These are phyloP conservation scores for Epistrophella euchroma DNA, from an alignment of 2,888 invertebrate genomes.

Conservation along the genomic window DNA sequence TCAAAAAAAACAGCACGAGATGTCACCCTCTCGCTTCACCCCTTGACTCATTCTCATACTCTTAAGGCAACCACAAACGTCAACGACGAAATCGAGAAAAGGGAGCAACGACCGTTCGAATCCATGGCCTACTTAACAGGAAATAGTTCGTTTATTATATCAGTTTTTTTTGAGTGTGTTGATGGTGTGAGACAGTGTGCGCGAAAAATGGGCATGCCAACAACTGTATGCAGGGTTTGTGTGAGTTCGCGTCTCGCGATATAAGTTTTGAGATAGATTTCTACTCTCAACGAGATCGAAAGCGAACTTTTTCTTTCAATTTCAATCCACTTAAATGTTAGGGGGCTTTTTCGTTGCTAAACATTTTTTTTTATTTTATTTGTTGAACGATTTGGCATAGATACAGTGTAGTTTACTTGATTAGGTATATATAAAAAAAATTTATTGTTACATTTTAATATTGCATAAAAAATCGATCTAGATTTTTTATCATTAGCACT, in stretches of 20 bases:
- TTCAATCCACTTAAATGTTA: not conserved
- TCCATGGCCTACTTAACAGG: conserved; percentile 83
- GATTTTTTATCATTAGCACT: too few relatives aligned
- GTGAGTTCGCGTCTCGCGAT: not conserved
- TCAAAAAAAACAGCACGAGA: conserved; percentile 59
- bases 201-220: conserved; percentile 33
- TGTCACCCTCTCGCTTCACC: conserved; percentile 32
- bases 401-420: not conserved
- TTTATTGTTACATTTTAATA: too few relatives aligned
- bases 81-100: conserved; percentile 77
- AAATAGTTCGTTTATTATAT: conserved; percentile 76
- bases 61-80: conserved; percentile 39
- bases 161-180: conserved; percentile 4
- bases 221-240: not conserved
- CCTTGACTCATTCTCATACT: not conserved
- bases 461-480: too few relatives aligned
- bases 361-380: not conserved
- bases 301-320: conserved; percentile 57
- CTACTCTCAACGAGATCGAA: conserved; percentile 69
- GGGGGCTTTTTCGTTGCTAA: conserved; percentile 5
- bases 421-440: not conserved
- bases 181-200: conserved; percentile 5
- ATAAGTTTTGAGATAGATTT: conserved; percentile 48
- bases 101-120: conserved; percentile 83
- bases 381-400: not conserved